Evolutionary conservation across 1,140 invertebrate species (phyloP).

Genomic region (Philopotamus ludificatus): DNA sequence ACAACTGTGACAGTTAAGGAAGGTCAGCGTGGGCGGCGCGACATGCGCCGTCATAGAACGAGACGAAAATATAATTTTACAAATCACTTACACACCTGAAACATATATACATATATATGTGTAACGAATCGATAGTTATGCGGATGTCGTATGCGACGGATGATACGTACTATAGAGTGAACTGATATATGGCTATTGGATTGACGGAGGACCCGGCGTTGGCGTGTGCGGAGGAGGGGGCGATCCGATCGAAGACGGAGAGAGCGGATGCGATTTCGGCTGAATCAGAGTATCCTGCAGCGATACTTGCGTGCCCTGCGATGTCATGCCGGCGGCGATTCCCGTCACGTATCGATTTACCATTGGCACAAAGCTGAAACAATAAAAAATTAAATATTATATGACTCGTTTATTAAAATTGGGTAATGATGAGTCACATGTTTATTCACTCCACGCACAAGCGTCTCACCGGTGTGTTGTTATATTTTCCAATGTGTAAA

Average conservation of each 20-base stretch:
- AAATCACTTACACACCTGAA: neutral
- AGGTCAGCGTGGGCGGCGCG: neutral
- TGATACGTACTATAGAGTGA: neutral
- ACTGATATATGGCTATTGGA: slow-evolving; percentile 7
- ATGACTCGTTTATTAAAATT: neutral
- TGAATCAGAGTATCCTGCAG: slow-evolving; percentile 52
- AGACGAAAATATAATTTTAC: neutral
- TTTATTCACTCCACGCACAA: too few relatives aligned
- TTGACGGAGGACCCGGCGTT: slow-evolving; percentile 45
- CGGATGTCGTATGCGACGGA: too few relatives aligned
- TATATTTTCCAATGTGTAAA: too few relatives aligned
- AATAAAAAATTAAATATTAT: slow-evolving; percentile 8
- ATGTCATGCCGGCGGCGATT: slow-evolving; percentile 47
- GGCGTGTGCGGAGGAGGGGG: slow-evolving; percentile 54
- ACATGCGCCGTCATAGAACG: neutral
- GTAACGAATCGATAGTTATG: neutral
- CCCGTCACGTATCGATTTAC: slow-evolving; percentile 50
- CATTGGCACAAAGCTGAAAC: slow-evolving; percentile 54
- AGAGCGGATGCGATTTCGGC: slow-evolving; percentile 46
- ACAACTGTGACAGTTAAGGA: slow-evolving; percentile 17
- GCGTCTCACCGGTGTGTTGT: too few relatives aligned
- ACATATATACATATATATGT: neutral
- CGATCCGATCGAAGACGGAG: slow-evolving; percentile 54
- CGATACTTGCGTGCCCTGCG: slow-evolving; percentile 55
- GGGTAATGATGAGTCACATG: too few relatives aligned